Percentiles rank a stretch among this genome's conserved stretches.
These are phyloP conservation scores for Argyresthia albistria DNA, from an alignment of 2,888 invertebrate genomes.

Conservation along the genomic window DNA sequence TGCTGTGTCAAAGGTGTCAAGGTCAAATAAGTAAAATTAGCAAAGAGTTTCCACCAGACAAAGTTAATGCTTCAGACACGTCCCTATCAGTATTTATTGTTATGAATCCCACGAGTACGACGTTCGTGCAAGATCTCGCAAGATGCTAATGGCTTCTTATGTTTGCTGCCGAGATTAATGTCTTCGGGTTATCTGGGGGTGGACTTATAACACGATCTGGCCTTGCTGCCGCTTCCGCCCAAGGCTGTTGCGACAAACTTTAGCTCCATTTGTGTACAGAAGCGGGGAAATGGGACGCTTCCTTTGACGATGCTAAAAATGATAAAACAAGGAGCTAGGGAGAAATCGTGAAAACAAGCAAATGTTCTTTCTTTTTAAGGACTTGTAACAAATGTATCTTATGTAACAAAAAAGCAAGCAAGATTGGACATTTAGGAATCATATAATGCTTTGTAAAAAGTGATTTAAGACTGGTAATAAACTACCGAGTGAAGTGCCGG, in stretches of 20 bases:
- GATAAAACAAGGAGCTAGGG: neutral
- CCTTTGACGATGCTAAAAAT: neutral
- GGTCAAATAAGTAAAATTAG: too few relatives aligned
- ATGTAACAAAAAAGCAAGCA: too few relatives aligned
- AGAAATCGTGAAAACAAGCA: neutral
- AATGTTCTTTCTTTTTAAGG: too few relatives aligned
- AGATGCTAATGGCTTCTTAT: constrained; percentile 36
- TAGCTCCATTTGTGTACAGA: neutral
- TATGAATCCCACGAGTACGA: constrained; percentile 6
- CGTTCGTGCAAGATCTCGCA: constrained; percentile 12
- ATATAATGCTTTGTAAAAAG: too few relatives aligned
- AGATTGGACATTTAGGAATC: too few relatives aligned
- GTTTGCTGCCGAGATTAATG: constrained; percentile 50
- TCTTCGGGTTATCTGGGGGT: constrained; percentile 21
- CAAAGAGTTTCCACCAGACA: too few relatives aligned
- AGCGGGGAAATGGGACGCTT: neutral
- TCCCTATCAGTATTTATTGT: constrained; percentile 18
- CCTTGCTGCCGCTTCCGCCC: constrained; percentile 9
- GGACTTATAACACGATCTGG: constrained; percentile 20
- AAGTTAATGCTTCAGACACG: constrained; percentile 11
- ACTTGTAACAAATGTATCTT: too few relatives aligned
- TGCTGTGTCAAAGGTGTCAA: too few relatives aligned
- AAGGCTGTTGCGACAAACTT: neutral
- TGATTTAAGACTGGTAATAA: too few relatives aligned
- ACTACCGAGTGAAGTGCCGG: too few relatives aligned